phyloP scores from a whole-genome alignment of 2,113 vertebrate genomes.

The Psittacus erithacus region DNA sequence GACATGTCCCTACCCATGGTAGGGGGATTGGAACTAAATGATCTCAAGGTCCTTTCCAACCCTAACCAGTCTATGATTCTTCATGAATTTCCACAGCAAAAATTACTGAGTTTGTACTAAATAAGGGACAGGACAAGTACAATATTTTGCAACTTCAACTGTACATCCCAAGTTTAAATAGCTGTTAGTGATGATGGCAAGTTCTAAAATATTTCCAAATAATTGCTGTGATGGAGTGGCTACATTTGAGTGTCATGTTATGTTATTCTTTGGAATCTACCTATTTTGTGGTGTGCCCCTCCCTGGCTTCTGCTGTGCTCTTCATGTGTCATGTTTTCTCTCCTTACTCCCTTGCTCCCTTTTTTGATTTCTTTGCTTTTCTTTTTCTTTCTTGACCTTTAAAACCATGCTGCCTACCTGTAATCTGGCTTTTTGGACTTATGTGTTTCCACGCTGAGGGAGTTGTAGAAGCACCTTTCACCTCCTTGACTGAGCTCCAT shows the following conservation, averaged over 20 bases:
- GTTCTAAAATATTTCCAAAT: background rate
- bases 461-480: background rate
- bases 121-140: background rate
- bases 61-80: background rate
- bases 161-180: background rate
- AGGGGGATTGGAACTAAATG: background rate
- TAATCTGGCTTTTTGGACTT: background rate
- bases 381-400: background rate
- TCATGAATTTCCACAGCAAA: background rate
- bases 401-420: background rate
- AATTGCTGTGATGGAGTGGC: background rate
- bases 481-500: background rate
- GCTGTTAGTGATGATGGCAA: background rate
- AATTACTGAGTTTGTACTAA: background rate
- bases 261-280: background rate
- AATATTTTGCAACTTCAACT: background rate
- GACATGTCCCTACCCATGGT: background rate
- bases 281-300: background rate
- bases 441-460: accelerated
- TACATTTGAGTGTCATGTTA: background rate
- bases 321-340: background rate
- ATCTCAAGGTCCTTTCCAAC: background rate
- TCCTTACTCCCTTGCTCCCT: background rate
- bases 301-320: background rate
- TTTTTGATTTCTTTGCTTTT: background rate